Evolutionary conservation across 2,888 invertebrate species (phyloP), one percentile per base, ranked within the genome.

Genomic region (Schizotus pectinicornis): DNA sequence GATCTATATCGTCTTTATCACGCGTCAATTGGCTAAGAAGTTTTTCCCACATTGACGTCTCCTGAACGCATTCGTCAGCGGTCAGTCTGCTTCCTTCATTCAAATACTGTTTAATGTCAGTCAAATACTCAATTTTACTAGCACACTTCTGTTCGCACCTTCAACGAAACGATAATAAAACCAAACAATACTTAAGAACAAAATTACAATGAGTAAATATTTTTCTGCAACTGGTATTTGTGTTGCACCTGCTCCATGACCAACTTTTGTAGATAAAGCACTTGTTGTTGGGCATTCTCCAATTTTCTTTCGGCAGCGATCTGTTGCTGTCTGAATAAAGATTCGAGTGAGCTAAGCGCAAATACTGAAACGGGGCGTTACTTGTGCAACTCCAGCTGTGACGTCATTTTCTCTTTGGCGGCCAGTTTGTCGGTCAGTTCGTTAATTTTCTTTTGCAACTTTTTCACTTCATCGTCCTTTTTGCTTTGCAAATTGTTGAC

Each of bases 131-230:
- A 11, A 56, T 45, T 36, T 51, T 56, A 12, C 38, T 34, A 9
- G 12, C 38, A 36, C 56, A 56, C 34, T 56, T 56, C 14, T 50
- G 45, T 31, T 56, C 55, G 49, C 48, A 56, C 11, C 53, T 48
- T n/a, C 0, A 43, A 53, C 14, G 3, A 34, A 34, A 0, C 2
- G 6, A 30, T 9, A 30, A 6, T 31, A 31, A 12, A 45, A 42
- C 6, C 2, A 30, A 30, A 30, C 8, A 42, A 42, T 30, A 14
- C 3, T 30, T 38, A 30, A 22, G 9, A 7, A 39, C 5, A 42
- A 22, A 34, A 33, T 37, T 13, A 53, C 49, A 56, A n/a, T 33
- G 36, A 37, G 31, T 56, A 56, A 3, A 51, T 30, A 14, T 22
- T 46, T 31, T 42, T 50, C 32, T 56, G 56, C 51, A 56, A 38